These are phyloP conservation scores for Xerus rutilus DNA, from an alignment of 2,797 vertebrate genomes.

Conservation along the genomic window DNA sequence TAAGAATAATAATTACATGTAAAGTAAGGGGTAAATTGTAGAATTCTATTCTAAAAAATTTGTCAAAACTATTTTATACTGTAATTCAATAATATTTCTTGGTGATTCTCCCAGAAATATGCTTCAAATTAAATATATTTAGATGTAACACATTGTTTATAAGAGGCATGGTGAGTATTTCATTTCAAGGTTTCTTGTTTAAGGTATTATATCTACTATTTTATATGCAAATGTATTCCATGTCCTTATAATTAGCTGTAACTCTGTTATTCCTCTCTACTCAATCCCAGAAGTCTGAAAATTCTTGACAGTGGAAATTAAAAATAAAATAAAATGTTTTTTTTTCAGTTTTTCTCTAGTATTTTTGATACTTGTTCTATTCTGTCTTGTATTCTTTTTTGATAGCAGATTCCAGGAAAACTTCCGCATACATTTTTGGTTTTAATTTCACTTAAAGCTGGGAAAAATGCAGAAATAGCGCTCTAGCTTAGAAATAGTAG, in stretches of 20 bases:
- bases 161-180: not conserved
- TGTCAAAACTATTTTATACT: not conserved
- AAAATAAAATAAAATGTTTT: constrained; percentile 42
- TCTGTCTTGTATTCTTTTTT: constrained; percentile 30
- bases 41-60: not conserved
- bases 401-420: not conserved
- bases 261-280: not conserved
- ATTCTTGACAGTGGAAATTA: not conserved
- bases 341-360: not conserved
- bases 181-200: not conserved
- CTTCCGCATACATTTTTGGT: not conserved
- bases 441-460: constrained; percentile 34
- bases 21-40: not conserved
- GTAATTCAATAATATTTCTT: constrained; percentile 1
- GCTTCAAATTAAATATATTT: not conserved
- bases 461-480: not conserved
- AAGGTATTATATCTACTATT: not conserved
- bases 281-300: not conserved
- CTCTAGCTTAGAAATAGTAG: not conserved
- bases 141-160: not conserved
- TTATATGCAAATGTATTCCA: not conserved
- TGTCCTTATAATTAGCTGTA: not conserved
- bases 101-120: not conserved
- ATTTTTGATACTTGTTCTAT: not conserved
- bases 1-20: not conserved